A percentile compares a stretch with the other conserved stretches of the same genome.
Conservation (phyloP, 2,113 vertebrate species). For the Etheostoma spectabile region DNA sequence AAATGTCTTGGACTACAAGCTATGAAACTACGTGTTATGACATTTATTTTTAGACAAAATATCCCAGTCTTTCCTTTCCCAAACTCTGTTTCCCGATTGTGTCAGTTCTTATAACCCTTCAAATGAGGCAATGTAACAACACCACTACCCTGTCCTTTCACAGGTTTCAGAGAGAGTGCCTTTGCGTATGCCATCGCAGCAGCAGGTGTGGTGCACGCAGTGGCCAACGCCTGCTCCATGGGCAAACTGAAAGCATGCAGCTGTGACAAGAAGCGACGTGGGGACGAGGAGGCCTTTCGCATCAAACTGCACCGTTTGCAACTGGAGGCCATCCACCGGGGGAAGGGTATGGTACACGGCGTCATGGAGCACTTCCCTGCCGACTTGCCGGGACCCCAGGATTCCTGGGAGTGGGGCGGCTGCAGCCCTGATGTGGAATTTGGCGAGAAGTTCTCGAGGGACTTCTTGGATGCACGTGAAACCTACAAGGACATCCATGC, state of each 20-base stretch:
- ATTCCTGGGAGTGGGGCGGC: constrained; percentile 99
- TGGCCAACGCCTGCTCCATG: constrained; percentile 96
- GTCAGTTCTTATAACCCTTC: constrained; percentile 12
- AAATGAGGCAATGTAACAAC: neutral
- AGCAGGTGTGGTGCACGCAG: constrained; percentile 93
- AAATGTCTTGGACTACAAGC: neutral
- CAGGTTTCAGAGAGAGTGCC: constrained; percentile 97
- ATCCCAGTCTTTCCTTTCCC: neutral
- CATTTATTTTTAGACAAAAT: neutral
- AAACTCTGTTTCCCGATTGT: constrained; percentile 11
- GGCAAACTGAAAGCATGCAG: constrained; percentile 95
- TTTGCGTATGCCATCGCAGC: constrained; percentile 96
- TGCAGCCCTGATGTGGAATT: constrained; percentile 98
- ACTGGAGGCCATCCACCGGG: constrained; percentile 94
- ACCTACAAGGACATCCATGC: constrained; percentile 97
- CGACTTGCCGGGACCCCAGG: constrained; percentile 90
- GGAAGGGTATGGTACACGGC: constrained; percentile 96
- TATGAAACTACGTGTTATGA: neutral
- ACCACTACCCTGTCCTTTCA: neutral
- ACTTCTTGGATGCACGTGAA: constrained; percentile 97
- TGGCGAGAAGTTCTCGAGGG: constrained; percentile 96
- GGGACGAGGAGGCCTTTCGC: constrained; percentile 95
- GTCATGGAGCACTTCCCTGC: constrained; percentile 93
- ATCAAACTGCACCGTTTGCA: constrained; percentile 94
- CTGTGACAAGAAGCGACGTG: constrained; percentile 93